These are phyloP conservation scores for Oreochromis spilurus DNA, from an alignment of 2,113 vertebrate genomes.

Conservation along the genomic window DNA sequence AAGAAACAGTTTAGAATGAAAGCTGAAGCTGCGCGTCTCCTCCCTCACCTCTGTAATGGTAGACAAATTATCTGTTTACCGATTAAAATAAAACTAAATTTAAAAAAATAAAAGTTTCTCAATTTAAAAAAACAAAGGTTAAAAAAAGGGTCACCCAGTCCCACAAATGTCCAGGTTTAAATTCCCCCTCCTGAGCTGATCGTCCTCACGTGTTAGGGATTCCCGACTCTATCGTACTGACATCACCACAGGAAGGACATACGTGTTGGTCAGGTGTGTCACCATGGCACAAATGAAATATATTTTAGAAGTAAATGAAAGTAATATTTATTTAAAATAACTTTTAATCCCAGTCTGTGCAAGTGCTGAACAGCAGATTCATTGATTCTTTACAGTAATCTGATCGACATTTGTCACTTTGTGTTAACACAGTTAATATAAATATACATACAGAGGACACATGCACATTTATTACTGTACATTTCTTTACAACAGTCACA, in stretches of 20 bases:
- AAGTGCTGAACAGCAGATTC: background rate
- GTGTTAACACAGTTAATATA: background rate
- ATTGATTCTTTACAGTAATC: background rate
- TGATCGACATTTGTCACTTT: background rate
- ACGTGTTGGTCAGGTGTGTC: background rate
- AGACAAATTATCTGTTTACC: background rate
- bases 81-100: background rate
- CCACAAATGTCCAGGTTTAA: background rate
- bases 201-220: background rate
- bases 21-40: background rate
- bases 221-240: background rate
- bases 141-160: background rate
- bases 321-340: background rate
- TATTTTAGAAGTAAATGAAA: background rate
- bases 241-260: background rate
- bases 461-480: background rate
- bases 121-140: background rate
- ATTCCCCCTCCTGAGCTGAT: background rate
- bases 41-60: background rate
- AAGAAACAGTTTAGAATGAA: background rate
- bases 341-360: background rate
- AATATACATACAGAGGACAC: background rate
- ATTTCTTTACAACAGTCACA: background rate
- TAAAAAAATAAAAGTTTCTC: background rate
- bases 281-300: background rate